phyloP scores from a whole-genome alignment of 2,113 vertebrate species.

The Lycaon pictus region DNA sequence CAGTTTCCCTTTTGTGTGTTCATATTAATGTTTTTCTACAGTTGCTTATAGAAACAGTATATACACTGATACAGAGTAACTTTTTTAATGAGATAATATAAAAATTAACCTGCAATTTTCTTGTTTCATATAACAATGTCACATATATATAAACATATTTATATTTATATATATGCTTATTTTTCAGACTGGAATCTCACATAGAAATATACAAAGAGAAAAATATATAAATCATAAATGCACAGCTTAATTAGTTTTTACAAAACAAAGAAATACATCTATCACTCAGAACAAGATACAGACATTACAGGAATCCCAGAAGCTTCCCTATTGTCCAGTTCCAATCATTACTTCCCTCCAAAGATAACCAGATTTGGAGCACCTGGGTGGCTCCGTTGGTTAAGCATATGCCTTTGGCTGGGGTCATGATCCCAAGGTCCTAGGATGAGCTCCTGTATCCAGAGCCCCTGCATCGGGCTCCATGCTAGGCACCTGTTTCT shows the following conservation, averaged over 20 bases:
- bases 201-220: neutral
- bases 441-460: neutral
- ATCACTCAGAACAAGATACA: neutral
- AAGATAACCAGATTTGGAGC: neutral
- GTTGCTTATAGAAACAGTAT: neutral
- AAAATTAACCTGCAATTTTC: neutral
- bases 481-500: neutral
- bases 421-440: neutral
- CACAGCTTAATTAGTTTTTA: neutral
- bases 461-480: no score
- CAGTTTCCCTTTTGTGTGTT: conserved; percentile 14
- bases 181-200: neutral
- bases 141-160: neutral
- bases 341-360: neutral
- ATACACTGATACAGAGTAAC: neutral
- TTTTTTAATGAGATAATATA: neutral
- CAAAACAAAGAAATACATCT: conserved; percentile 19
- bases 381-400: neutral
- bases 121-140: conserved; percentile 19
- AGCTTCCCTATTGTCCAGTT: neutral
- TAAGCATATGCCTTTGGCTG: neutral
- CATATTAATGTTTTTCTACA: neutral
- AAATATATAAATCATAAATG: conserved; percentile 9
- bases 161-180: neutral
- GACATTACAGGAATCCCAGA: neutral